Evolutionary conservation across 92 coral and sea anemone species (phyloP), one percentile per base, ranked within the genome.

Genomic region (Paramuricea clavata): DNA sequence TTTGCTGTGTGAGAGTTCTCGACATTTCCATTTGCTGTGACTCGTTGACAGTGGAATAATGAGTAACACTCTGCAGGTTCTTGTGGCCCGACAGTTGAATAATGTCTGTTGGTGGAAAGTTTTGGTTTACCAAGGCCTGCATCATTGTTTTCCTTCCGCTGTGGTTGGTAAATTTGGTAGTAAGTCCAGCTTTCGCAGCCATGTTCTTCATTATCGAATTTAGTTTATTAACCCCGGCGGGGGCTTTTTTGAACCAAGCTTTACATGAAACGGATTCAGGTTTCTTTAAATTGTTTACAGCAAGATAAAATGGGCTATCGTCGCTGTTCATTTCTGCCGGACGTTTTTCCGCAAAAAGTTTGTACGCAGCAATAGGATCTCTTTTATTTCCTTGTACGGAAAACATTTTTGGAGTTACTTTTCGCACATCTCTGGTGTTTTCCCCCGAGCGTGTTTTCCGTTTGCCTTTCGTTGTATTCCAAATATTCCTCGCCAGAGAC

Each of bases 331-430:
- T 93, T 72, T 93, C 85, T 68, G 73, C 4, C 22, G 92, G 87
- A 26, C 89, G 77, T 88, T 88, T 93, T 57, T 85, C 61, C 16
- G 94, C 89, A 64, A 47, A 83, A 21, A 83, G 43, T 89, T 93
- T 93, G 83, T 93, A 88, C 50, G 60, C 74, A 36, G 88, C 91
- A 43, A 85, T 90, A 15, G 89, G 94, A 88, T 91, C 94, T 50
- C 76, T 91, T 39, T 89, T 88, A 35, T 82, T 86, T 81, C 62
- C 89, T 31, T 81, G 86, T 61, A 86, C 87, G 25, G 89, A 88
- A 91, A 91, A 93, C 87, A 86, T 82, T 86, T 91, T 90, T 39
- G 90, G 91, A 47, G 39, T 47, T n/a, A 90, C 42, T 60, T 65
- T 60, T 65, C 57, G 30, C 42, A 90, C 50, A 87, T 84, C 86